A percentile compares a stretch with the other conserved stretches of the same genome.
These are phyloP conservation scores for Ormyrus nitidulus DNA, from an alignment of 2,888 invertebrate genomes.

Conservation along the genomic window DNA sequence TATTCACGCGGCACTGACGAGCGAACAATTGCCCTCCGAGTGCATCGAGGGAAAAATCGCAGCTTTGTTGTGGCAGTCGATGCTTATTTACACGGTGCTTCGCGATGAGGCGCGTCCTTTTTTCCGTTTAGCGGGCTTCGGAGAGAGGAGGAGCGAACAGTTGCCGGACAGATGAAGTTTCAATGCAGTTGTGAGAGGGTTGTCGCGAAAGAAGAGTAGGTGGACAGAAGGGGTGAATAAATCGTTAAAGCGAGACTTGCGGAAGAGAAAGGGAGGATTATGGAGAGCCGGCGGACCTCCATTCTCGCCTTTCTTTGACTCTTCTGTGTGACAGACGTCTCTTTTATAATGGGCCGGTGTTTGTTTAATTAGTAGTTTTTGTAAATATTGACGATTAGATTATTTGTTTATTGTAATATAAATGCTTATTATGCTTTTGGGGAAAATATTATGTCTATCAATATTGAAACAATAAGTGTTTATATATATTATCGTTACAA, in stretches of 20 bases:
- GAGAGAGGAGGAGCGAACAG: slow-evolving; percentile 1
- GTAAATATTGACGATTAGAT: too few relatives aligned
- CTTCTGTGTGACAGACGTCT: slow-evolving; percentile 33
- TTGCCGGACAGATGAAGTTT: slow-evolving; percentile 34
- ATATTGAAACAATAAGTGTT: too few relatives aligned
- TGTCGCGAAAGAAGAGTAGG: not conserved
- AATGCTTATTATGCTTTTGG: too few relatives aligned
- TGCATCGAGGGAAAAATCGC: not conserved
- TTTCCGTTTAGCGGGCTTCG: slow-evolving; percentile 6
- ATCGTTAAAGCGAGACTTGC: slow-evolving; percentile 49
- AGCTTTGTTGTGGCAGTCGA: too few relatives aligned
- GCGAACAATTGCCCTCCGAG: slow-evolving; percentile 69
- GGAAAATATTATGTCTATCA: too few relatives aligned
- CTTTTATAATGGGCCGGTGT: slow-evolving; percentile 3
- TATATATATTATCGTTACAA: too few relatives aligned
- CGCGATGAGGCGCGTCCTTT: not conserved
- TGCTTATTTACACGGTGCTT: too few relatives aligned
- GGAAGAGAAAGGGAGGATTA: slow-evolving; percentile 44
- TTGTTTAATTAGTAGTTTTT: not conserved
- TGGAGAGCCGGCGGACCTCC: not conserved
- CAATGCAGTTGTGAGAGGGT: slow-evolving; percentile 21
- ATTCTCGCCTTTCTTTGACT: slow-evolving; percentile 13
- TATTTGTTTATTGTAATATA: too few relatives aligned
- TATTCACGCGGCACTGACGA: slow-evolving; percentile 72
- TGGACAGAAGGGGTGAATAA: slow-evolving; percentile 37